Percentiles rank a stretch among this genome's conserved stretches.
These are phyloP conservation scores for Lithophane semibrunnea DNA, from an alignment of 2,888 invertebrate species.

Conservation along the genomic window DNA sequence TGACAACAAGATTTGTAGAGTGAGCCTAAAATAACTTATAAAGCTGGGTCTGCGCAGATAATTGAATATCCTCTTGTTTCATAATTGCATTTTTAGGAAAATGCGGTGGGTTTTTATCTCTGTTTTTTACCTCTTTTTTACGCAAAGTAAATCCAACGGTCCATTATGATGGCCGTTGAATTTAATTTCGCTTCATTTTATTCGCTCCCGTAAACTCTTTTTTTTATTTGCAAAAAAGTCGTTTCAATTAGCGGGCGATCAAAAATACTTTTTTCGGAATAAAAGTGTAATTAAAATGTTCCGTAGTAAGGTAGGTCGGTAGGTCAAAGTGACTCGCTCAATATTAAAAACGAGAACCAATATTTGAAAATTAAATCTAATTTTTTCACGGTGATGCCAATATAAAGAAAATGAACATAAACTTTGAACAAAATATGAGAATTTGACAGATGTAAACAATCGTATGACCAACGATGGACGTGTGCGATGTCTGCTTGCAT, in stretches of 20 bases:
- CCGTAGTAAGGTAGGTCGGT: background rate
- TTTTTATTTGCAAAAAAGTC: slow-evolving; percentile 21
- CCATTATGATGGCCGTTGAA: slow-evolving; percentile 21
- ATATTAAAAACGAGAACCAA: background rate
- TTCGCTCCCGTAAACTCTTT: slow-evolving; percentile 22
- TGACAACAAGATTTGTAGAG: background rate
- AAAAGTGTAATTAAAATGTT: slow-evolving; percentile 12
- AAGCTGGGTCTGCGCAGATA: background rate
- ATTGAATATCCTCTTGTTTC: slow-evolving; percentile 9
- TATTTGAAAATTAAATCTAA: background rate
- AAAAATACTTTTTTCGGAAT: slow-evolving; percentile 29
- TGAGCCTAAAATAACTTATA: slow-evolving; percentile 3
- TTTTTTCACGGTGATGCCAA: background rate
- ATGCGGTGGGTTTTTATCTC: slow-evolving; percentile 12
- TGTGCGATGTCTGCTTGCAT: background rate
- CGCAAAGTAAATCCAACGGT: slow-evolving; percentile 21
- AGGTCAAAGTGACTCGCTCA: background rate
- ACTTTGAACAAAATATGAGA: background rate
- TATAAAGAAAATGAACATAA: too few relatives aligned
- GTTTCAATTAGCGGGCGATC: slow-evolving; percentile 30
- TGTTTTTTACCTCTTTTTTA: slow-evolving; percentile 21
- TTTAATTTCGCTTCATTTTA: slow-evolving; percentile 50
- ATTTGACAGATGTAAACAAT: background rate
- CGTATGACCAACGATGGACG: background rate
- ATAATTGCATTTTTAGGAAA: slow-evolving; percentile 34